Base-by-base conservation (phyloP, 2,888 invertebrate genomes). In the Athalia rosae region DNA sequence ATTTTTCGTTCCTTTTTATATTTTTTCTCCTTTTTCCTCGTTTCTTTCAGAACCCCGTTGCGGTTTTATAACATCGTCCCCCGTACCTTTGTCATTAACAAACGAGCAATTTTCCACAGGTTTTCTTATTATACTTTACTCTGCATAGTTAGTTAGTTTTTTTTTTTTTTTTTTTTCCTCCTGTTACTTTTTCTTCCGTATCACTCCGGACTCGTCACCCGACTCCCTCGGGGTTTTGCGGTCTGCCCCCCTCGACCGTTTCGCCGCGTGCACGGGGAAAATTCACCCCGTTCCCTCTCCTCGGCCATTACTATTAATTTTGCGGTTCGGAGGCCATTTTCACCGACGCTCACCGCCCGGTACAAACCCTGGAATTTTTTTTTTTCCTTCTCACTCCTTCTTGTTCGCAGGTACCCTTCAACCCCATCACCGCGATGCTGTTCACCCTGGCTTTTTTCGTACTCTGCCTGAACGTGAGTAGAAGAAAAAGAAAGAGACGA, bases 381-480 rank as follows among this genome's bases (percentile, higher is more conserved):
- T 28, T 28, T 28, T 28, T n/a, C n/a, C n/a, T 28, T 2, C 28
- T n/a, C 53, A 9, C 53, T 4, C 45, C 43, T n/a, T 71, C 58
- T 71, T 87, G 90, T 90, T 92, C 94, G 81, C 92, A 95, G 93
- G 90, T 93, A 78, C 91, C 92, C 83, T 95, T 95, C 89, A 95
- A 94, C 86, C 96, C 96, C 0, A 92, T 94, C 80, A 94, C 94
- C 3, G 94, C 95, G 64, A 94, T 95, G 85, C 90, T 96, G 81
- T 94, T 95, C 87, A 95, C 95, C 0, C 86, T 95, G 88, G 95
- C 95, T 88, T 95, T 96, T 88, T 96, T 96, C 90, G 92, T 95
- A 76, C 92, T 94, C 83, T 92, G 94, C 82, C 90, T 95, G 81
- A 95, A 96, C 89, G 96, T 96, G 91, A 95, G 95, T 94, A 59